These are phyloP conservation scores for Rhingia rostrata DNA, from an alignment of 2,888 invertebrate genomes.

Conservation along the genomic window DNA sequence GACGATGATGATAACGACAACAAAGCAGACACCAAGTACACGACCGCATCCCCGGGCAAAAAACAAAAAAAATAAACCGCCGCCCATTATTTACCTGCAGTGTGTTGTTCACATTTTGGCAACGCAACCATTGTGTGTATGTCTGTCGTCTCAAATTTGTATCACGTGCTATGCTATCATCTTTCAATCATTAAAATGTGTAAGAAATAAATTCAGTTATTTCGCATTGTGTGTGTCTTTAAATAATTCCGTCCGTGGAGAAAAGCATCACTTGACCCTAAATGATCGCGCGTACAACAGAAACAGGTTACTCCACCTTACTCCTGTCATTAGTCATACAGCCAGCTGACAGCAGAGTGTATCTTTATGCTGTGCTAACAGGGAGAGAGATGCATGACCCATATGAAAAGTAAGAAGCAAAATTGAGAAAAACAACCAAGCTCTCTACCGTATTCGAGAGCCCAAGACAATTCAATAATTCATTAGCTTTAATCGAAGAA, in stretches of 20 bases:
- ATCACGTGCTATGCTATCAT: slow-evolving; percentile 61
- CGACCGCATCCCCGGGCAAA: slow-evolving; percentile 49
- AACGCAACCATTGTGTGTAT: background rate
- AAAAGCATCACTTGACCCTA: slow-evolving; percentile 69
- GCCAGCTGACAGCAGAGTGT: slow-evolving; percentile 25
- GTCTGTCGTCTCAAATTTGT: slow-evolving; percentile 51
- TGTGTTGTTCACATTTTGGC: slow-evolving; percentile 49
- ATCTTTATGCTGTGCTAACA: slow-evolving; percentile 12
- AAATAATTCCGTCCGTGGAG: slow-evolving; percentile 50
- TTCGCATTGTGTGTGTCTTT: slow-evolving; percentile 25
- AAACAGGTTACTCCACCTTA: slow-evolving; percentile 68
- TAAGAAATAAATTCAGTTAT: slow-evolving; percentile 53
- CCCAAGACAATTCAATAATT: slow-evolving; percentile 57
- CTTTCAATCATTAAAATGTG: slow-evolving; percentile 36
- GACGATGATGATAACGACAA: slow-evolving; percentile 19
- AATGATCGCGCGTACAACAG: slow-evolving; percentile 42
- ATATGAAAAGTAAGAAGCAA: slow-evolving; percentile 22
- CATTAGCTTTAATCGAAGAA: slow-evolving; percentile 59
- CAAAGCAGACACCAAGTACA: slow-evolving; percentile 43
- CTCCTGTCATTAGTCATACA: slow-evolving; percentile 64
- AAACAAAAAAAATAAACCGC: background rate
- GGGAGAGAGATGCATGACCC: slow-evolving; percentile 43
- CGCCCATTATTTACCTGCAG: slow-evolving; percentile 37
- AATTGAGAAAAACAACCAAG: background rate
- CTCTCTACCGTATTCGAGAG: slow-evolving; percentile 2